phyloP scores from a whole-genome alignment of 2,113 vertebrate genomes.

The Nothocercus julius region DNA sequence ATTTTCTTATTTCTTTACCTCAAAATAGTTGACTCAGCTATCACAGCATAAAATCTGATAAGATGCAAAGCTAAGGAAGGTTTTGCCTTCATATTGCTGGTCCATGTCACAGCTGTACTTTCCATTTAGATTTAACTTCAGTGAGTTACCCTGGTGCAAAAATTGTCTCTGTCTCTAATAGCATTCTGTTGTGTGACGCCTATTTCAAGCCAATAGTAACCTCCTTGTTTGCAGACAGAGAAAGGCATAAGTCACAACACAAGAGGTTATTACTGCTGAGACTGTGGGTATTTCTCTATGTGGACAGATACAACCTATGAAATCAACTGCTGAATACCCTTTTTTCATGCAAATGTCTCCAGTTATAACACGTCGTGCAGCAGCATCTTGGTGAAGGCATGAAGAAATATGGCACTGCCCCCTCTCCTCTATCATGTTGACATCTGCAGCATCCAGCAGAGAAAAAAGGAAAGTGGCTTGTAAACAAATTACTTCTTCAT shows the following conservation, averaged over 20 bases:
- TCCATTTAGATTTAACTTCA: background rate
- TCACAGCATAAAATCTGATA: background rate
- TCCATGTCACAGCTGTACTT: background rate
- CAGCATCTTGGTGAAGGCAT: background rate
- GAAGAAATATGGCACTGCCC: background rate
- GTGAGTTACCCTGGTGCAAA: background rate
- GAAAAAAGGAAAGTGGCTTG: background rate
- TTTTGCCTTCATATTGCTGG: background rate
- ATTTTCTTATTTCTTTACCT: background rate
- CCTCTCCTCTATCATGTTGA: background rate
- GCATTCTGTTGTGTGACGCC: rapidly evolving
- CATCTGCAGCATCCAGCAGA: conserved; percentile 24
- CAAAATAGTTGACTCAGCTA: background rate
- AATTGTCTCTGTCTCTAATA: background rate
- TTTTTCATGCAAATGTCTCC: background rate
- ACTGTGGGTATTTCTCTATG: background rate
- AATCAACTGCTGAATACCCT: background rate
- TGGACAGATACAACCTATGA: background rate
- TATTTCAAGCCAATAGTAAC: background rate
- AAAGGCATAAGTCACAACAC: background rate
- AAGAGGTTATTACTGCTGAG: background rate
- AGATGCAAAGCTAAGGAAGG: background rate
- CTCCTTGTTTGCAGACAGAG: background rate
- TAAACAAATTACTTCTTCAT: conserved; percentile 42
- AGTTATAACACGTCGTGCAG: rapidly evolving